phyloP scores from a whole-genome alignment of 2,888 invertebrate species.

The Eulithis prunata region DNA sequence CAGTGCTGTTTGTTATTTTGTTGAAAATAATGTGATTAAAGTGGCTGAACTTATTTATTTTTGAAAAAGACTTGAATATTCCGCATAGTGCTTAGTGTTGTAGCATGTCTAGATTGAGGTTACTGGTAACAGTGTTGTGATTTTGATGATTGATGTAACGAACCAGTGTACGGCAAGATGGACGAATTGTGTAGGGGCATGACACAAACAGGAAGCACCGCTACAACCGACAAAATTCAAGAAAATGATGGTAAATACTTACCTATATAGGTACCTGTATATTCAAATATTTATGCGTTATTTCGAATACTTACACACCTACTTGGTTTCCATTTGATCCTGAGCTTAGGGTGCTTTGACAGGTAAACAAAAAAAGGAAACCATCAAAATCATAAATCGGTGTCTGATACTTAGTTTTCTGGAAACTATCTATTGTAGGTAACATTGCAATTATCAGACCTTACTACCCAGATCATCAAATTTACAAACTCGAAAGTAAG shows the following conservation, averaged over 20 bases:
- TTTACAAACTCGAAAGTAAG: background rate
- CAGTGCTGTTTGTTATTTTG: constrained; percentile 55
- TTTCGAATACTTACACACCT: background rate
- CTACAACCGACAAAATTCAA: constrained; percentile 80
- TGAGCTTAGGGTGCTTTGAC: constrained; percentile 10
- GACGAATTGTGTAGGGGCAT: constrained; percentile 84
- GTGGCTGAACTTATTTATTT: constrained; percentile 68
- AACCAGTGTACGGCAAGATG: constrained; percentile 82
- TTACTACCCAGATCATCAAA: background rate
- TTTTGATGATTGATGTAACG: constrained; percentile 81
- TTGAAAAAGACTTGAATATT: constrained; percentile 67
- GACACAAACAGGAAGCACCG: constrained; percentile 83
- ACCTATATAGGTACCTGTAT: background rate
- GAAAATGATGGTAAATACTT: constrained; percentile 75
- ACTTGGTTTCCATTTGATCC: background rate
- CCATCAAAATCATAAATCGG: constrained; percentile 1
- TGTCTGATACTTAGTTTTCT: background rate
- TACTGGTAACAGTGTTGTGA: constrained; percentile 68
- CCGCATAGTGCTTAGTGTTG: constrained; percentile 59
- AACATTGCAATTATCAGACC: background rate
- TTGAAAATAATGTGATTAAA: constrained; percentile 68
- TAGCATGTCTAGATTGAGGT: constrained; percentile 56
- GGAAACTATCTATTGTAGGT: background rate
- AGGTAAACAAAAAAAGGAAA: constrained; percentile 22
- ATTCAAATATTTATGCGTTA: background rate